Evolutionary conservation across 2,113 vertebrate species (phyloP).

Genomic region (Okapia johnstoni): DNA sequence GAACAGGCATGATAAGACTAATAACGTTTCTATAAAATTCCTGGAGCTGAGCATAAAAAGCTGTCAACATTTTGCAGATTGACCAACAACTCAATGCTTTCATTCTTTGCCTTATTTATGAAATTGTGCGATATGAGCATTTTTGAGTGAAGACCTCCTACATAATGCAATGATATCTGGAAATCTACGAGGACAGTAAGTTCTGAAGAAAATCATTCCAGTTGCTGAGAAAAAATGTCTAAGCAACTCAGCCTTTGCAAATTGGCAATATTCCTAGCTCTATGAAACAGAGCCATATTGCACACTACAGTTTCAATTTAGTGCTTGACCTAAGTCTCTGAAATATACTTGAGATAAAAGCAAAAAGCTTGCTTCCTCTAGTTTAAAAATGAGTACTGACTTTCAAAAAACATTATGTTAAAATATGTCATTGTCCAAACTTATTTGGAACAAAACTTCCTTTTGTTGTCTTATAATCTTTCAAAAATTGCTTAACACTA

Average conservation of each 20-base stretch:
- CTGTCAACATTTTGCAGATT: background rate
- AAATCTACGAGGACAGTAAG: background rate
- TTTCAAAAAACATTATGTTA: constrained; percentile 34
- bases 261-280: background rate
- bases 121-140: background rate
- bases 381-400: constrained; percentile 45
- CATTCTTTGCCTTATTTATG: background rate
- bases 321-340: background rate
- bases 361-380: background rate
- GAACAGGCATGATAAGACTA: background rate
- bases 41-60: background rate
- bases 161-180: background rate
- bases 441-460: constrained; percentile 32
- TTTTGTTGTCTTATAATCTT: background rate
- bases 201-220: constrained; percentile 21
- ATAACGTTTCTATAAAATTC: background rate
- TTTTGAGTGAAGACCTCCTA: background rate
- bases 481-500: constrained; percentile 38
- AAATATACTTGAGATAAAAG: constrained; percentile 23
- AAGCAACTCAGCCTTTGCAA: constrained; percentile 28
- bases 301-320: background rate
- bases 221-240: background rate
- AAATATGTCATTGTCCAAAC: constrained; percentile 33
- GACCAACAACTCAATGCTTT: background rate
- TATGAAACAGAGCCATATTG: background rate